These are phyloP conservation scores for Avahi laniger DNA, from an alignment of 2,797 vertebrate genomes.

Conservation along the genomic window DNA sequence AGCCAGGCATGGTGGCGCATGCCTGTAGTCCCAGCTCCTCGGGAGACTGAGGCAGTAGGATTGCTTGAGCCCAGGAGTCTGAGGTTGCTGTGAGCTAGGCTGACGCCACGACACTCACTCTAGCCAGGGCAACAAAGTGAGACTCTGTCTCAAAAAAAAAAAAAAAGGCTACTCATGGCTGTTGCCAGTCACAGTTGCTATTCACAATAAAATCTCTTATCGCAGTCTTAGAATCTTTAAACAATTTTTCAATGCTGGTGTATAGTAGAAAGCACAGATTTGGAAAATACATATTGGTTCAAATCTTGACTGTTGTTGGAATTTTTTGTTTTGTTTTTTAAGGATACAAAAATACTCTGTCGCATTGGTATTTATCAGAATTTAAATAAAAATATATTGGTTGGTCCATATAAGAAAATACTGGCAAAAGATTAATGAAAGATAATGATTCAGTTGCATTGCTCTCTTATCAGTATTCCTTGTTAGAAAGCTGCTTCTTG, in stretches of 20 bases:
- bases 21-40: too few species aligned
- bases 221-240: neutral
- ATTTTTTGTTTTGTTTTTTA: neutral
- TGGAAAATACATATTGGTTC: neutral
- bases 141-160: too few species aligned
- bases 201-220: conserved; percentile 17
- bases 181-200: neutral
- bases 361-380: neutral
- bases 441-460: neutral
- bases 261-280: neutral
- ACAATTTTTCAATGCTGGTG: neutral
- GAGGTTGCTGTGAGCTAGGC: too few species aligned
- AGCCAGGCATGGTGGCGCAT: too few species aligned
- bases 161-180: too few species aligned
- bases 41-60: too few species aligned
- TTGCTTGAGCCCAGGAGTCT: too few species aligned
- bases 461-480: neutral
- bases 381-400: neutral
- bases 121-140: too few species aligned
- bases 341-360: neutral
- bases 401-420: neutral
- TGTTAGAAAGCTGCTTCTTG: neutral
- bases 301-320: neutral
- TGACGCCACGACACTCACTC: too few species aligned
- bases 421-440: neutral